Evolutionary conservation across 2,888 invertebrate species (phyloP), one percentile per base, ranked within the genome.

Genomic region (Ochropleura leucogaster): DNA sequence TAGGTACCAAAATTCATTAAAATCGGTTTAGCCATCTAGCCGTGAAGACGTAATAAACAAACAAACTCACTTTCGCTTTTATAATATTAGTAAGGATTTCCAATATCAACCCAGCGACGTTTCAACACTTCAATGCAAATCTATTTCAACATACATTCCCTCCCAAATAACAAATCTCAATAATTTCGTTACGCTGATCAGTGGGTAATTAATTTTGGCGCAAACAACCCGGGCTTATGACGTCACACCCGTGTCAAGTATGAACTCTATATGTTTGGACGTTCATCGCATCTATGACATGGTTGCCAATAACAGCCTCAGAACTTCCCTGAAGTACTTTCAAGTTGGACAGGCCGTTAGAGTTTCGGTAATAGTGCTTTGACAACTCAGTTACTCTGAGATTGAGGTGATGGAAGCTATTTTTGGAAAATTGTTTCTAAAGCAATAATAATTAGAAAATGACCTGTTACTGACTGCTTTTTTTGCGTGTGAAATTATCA

Each of bases 211-310:
- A 87, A 83, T 89, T 87, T 84, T 18, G 59, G 70, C 64, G 77
- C 83, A 83, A 83, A 75, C 82, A 70, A 77, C 72, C 79, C 73
- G 9, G 63, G 76, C 78, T 72, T 77, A 79, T 77, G 73, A 65
- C 82, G 87, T 87, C 90, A 81, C 79, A 90, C 91, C 91, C 90
- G 68, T 84, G 79, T 90, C 90, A 90, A 77, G 82, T 76, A 81
- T 85, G 85, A 89, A 83, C 82, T 82, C 83, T 71, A 82, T 84
- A 68, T 78, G 83, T 75, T 83, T 83, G 83, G 89, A 89, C 86
- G 83, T 84, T 84, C 79, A 89, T 85, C 76, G 68, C 77, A 67
- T 67, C 76, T 51, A 51, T 77, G 72, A 84, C 69, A 80, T 62
- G 83, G 84, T 77, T 88, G 86, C 82, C 85, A 85, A 87, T 83